Percentiles rank a stretch among this genome's conserved stretches.
Evolutionary conservation across 2,113 vertebrate species (phyloP).

Genomic region (Spermophilus dauricus): DNA sequence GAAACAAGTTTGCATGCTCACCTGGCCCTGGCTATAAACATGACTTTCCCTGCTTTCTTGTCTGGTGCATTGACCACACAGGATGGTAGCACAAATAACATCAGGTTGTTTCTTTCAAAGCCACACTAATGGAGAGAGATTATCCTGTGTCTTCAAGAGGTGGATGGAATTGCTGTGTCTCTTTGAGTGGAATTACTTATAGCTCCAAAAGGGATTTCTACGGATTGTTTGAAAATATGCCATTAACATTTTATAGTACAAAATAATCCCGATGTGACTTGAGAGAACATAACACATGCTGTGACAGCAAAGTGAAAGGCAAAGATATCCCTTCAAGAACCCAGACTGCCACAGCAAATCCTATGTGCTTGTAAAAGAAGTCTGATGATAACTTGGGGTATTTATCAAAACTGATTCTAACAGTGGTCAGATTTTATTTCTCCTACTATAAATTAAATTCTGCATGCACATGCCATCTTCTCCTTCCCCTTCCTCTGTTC

Average conservation of each 20-base stretch:
- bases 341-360: not conserved
- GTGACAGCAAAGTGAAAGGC: not conserved
- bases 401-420: not conserved
- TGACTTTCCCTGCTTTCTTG: not conserved
- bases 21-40: not conserved
- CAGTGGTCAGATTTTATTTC: not conserved
- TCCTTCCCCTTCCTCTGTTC: not conserved
- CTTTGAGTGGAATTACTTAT: not conserved
- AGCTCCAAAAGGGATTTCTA: not conserved
- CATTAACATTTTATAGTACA: not conserved
- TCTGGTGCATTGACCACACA: not conserved
- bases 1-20: not conserved
- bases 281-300: not conserved
- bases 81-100: not conserved
- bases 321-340: not conserved
- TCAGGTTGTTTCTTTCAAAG: not conserved
- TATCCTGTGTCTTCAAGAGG: not conserved
- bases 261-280: not conserved
- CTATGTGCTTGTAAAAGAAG: not conserved
- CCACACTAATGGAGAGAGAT: not conserved
- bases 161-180: not conserved
- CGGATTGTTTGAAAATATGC: not conserved
- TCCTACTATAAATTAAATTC: constrained; percentile 27
- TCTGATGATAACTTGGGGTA: not conserved
- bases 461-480: not conserved